A percentile compares a stretch with the other conserved stretches of the same genome.
Conservation (phyloP, 2,797 vertebrate species). For the Nothura maculosa region DNA sequence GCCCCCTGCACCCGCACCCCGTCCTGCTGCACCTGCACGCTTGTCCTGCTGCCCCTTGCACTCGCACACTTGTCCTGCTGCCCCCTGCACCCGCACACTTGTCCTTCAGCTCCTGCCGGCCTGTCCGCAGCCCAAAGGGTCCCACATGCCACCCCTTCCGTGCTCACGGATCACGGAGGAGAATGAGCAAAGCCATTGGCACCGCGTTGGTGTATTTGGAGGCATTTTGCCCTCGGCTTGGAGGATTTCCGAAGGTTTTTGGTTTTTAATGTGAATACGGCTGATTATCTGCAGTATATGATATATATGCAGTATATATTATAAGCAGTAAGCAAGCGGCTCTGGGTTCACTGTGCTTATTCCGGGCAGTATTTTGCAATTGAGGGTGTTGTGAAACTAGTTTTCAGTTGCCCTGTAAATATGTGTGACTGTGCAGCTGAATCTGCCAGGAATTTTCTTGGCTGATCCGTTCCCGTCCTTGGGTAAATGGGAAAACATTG, state of each 20-base stretch:
- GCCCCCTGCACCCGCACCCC: too few relatives aligned
- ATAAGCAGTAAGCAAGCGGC: not conserved
- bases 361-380: slow-evolving; percentile 18
- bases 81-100: not conserved
- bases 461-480: not conserved
- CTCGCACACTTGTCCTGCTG: too few relatives aligned
- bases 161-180: not conserved
- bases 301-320: too few relatives aligned
- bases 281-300: not conserved
- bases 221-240: not conserved
- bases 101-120: not conserved
- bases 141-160: fast-evolving
- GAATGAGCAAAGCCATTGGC: fast-evolving
- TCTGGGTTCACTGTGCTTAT: not conserved
- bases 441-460: not conserved
- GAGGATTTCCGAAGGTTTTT: not conserved
- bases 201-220: fast-evolving
- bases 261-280: not conserved
- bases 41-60: too few relatives aligned
- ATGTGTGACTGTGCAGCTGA: not conserved
- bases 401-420: not conserved
- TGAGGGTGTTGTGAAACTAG: slow-evolving; percentile 45
- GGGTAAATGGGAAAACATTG: not conserved
- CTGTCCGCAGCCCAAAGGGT: fast-evolving
- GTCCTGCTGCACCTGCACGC: too few relatives aligned